Evolutionary conservation across 2,113 vertebrate species (phyloP).

Genomic region (Sebastes fasciatus): DNA sequence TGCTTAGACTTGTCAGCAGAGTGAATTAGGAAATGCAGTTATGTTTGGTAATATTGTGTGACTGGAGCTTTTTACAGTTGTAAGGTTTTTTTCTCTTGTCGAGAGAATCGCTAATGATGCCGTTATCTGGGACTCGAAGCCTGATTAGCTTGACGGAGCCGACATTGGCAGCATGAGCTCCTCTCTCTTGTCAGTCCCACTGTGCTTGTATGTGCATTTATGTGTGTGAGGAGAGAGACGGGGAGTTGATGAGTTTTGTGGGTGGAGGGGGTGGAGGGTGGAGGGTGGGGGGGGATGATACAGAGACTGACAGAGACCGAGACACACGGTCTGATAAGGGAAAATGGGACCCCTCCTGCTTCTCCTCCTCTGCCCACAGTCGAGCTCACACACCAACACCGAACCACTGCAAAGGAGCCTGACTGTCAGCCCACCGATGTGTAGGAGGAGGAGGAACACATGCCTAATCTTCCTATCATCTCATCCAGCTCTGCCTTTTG

Average conservation of each 20-base stretch:
- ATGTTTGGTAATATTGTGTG: slow-evolving; percentile 61
- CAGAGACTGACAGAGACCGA: slow-evolving; percentile 24
- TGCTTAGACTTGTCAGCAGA: slow-evolving; percentile 52
- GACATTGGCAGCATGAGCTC: slow-evolving; percentile 53
- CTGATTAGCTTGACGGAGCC: slow-evolving; percentile 68
- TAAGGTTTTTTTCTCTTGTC: slow-evolving; percentile 46
- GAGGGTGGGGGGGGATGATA: not conserved
- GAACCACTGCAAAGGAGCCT: slow-evolving; percentile 39
- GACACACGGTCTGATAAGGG: slow-evolving; percentile 29
- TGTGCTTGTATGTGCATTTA: slow-evolving; percentile 32
- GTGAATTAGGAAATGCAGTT: slow-evolving; percentile 54
- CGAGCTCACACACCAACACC: slow-evolving; percentile 24
- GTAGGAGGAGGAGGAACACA: slow-evolving; percentile 57
- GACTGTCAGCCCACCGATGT: slow-evolving; percentile 35
- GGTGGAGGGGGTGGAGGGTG: not conserved
- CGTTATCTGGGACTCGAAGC: slow-evolving; percentile 68
- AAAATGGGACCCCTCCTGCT: slow-evolving; percentile 23
- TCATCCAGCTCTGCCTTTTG: slow-evolving; percentile 41
- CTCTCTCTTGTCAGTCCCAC: slow-evolving; percentile 45
- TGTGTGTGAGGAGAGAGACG: slow-evolving; percentile 28
- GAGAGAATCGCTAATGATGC: slow-evolving; percentile 63
- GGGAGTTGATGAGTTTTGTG: slow-evolving; percentile 33
- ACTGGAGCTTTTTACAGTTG: slow-evolving; percentile 51
- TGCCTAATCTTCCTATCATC: slow-evolving; percentile 52
- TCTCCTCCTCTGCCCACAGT: slow-evolving; percentile 12